Evolutionary conservation across 2,113 vertebrate species (phyloP), one percentile per base, ranked within the genome.

Genomic region (Otolemur garnettii): DNA sequence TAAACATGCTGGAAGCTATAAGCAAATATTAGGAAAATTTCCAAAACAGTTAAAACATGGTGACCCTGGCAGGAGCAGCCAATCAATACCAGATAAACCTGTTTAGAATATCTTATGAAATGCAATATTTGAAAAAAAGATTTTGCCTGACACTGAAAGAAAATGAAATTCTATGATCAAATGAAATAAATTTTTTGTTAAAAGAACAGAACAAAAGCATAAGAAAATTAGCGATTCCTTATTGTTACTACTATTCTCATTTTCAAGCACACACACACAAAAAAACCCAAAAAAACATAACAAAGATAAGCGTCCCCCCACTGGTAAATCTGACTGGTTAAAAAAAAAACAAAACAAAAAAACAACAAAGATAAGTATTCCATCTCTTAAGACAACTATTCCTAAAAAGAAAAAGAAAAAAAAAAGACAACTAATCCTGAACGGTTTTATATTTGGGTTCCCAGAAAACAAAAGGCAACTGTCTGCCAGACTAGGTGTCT

Each of bases 1-100:
- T 83, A 79, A 93, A 94, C 91, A 96, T 89, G 93, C 90, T 95
- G 42, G 26, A 96, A 94, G 75, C 53, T 94, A 85, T 80, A 84
- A 94, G 50, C 28, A 91, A 92, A 77, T 59, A 96, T 72, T 19
- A 94, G 55, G 22, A 94, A 95, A 96, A 64, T 90, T 95, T 92
- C 50, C 26, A 91, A 93, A 96, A 90, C 38, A 59, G 53, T 89
- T 91, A 93, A 91, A 96, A 96, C 45, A 88, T 18, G 85, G 53
- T 94, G 57, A 93, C 28, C 75, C 35, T 97, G 80, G 74, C 38
- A 94, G 86, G 21, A 93, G 50, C 35, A 88, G 87, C n/a, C 79
- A 96, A 50, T 78, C 75, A 95, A 86, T n/a, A 87, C 50, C 79
- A 91, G 79, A 92, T 45, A 97, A 72, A 95, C 66, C 35, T 97